Evolutionary conservation across 2,888 invertebrate genomes (phyloP).

Genomic region (Anticlea derivata): DNA sequence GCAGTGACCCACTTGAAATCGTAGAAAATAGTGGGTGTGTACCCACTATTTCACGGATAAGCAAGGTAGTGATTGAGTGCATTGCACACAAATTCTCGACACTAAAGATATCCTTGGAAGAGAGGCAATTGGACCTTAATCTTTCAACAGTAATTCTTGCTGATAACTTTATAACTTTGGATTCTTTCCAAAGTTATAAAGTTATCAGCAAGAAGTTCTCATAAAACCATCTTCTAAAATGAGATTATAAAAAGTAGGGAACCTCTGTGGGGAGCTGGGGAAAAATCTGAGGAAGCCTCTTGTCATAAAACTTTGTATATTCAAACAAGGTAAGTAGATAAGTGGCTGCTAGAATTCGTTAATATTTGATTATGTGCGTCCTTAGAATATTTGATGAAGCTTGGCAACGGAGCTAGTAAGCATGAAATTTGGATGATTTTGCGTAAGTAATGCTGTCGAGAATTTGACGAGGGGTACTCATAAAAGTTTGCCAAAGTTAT

Average conservation of each 20-base stretch:
- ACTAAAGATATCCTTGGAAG: background rate
- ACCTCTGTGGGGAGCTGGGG: conserved; percentile 23
- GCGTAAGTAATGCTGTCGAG: conserved; percentile 18
- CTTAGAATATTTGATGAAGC: conserved; percentile 43
- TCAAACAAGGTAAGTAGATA: conserved; percentile 42
- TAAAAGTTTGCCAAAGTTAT: conserved; percentile 19
- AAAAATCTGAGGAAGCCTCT: conserved; percentile 39
- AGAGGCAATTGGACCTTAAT: background rate
- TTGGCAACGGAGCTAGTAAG: conserved; percentile 21
- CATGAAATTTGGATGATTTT: conserved; percentile 44
- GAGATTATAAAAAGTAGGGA: conserved; percentile 40
- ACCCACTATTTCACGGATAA: background rate
- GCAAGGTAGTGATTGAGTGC: background rate
- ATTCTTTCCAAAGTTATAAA: too few species aligned
- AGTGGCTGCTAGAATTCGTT: conserved; percentile 50
- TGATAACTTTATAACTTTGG: background rate
- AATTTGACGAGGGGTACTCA: conserved; percentile 25
- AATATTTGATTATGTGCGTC: conserved; percentile 45
- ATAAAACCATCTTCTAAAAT: conserved; percentile 35
- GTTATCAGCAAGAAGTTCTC: conserved; percentile 33
- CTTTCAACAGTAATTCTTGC: background rate
- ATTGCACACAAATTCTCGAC: too few species aligned
- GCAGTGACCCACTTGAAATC: conserved; percentile 9
- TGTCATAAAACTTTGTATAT: conserved; percentile 45
- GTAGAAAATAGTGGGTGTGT: background rate